phyloP scores from a whole-genome alignment of 2,113 vertebrate genomes.

The Gobiocypris rarus region DNA sequence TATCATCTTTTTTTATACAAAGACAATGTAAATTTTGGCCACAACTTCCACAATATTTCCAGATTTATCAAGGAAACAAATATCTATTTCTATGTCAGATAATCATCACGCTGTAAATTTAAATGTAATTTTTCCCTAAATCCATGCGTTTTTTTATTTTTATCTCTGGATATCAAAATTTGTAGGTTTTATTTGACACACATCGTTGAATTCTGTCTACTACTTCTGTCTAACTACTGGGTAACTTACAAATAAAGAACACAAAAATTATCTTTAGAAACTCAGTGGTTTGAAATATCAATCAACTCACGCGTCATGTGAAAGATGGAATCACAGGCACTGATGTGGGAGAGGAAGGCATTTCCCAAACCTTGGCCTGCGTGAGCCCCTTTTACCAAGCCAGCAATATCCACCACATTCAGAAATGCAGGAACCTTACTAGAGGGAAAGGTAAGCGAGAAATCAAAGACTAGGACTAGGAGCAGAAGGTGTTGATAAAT shows the following conservation, averaged over 20 bases:
- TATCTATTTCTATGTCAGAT: background rate
- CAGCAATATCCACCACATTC: conserved; percentile 97
- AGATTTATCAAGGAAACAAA: background rate
- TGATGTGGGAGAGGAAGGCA: conserved; percentile 97
- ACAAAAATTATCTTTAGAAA: background rate
- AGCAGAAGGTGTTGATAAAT: background rate
- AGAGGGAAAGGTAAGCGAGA: conserved; percentile 49
- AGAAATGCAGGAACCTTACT: conserved; percentile 99
- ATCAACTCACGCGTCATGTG: conserved; percentile 92
- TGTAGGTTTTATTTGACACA: no score
- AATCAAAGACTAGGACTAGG: background rate
- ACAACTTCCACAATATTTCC: background rate
- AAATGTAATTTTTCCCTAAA: no score
- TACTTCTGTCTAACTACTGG: no score
- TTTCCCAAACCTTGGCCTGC: conserved; percentile 96
- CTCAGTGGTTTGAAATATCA: background rate
- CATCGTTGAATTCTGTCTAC: no score
- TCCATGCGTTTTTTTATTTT: no score
- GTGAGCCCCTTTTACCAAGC: conserved; percentile 96
- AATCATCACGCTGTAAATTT: background rate
- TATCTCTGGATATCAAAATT: no score
- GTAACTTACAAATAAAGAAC: background rate
- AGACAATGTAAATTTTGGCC: background rate
- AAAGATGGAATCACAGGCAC: conserved; percentile 95
- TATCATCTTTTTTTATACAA: background rate